Conservation (phyloP, 2,797 vertebrate genomes). For the Pseudochromis fuscus region DNA sequence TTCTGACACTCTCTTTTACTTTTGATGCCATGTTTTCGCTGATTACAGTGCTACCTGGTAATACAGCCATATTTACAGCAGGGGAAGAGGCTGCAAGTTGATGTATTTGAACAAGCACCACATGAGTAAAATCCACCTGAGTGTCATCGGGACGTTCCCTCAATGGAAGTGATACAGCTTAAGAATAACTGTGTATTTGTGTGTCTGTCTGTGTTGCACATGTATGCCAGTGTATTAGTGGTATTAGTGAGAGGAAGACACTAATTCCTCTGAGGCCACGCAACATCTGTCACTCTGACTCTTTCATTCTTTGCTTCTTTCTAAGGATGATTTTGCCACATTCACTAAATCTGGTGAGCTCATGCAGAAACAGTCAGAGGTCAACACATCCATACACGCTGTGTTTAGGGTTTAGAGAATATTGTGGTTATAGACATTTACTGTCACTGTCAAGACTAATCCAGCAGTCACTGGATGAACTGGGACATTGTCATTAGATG, state of each 20-base stretch:
- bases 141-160: slow-evolving; percentile 6
- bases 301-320: slow-evolving; percentile 33
- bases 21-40: background rate
- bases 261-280: slow-evolving; percentile 58
- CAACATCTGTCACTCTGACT: slow-evolving; percentile 57
- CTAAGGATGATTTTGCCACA: slow-evolving; percentile 36
- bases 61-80: background rate
- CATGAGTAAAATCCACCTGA: slow-evolving; percentile 20
- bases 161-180: background rate
- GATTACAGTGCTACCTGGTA: background rate
- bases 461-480: background rate
- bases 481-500: background rate
- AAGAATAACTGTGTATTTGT: background rate
- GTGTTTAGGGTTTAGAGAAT: slow-evolving; percentile 6
- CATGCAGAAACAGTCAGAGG: background rate
- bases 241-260: slow-evolving; percentile 48
- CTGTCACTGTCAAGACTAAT: background rate
- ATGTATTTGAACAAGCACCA: slow-evolving; percentile 20
- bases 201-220: slow-evolving; percentile 23
- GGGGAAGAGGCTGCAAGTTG: slow-evolving; percentile 17
- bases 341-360: slow-evolving; percentile 15
- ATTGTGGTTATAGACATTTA: background rate
- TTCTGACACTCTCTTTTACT: background rate
- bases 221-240: slow-evolving; percentile 43
- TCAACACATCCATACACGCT: background rate